Conservation (phyloP, 2,797 vertebrate genomes). For the Danio kyathit region DNA sequence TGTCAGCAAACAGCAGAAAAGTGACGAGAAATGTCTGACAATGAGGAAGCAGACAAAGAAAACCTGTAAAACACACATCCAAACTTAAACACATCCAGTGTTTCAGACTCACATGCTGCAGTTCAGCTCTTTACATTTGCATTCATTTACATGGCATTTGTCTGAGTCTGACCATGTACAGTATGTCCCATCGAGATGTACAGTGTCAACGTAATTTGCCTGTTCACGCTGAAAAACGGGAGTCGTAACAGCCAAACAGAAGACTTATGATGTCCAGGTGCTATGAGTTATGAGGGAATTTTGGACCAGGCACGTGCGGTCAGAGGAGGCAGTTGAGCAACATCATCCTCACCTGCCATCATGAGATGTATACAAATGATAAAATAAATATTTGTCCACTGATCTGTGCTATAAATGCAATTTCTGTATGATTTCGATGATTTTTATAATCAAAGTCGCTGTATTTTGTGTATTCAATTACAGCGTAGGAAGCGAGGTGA, state of each 20-base stretch:
- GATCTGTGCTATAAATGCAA: too few relatives aligned
- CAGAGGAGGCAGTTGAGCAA: too few relatives aligned
- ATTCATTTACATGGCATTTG: conserved; percentile 33
- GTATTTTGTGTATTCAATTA: too few relatives aligned
- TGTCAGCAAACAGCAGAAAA: conserved; percentile 79
- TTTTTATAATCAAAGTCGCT: too few relatives aligned
- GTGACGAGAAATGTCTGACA: conserved; percentile 77
- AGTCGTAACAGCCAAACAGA: background rate
- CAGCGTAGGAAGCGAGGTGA: too few relatives aligned
- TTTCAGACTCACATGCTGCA: conserved; percentile 22
- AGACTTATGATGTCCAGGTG: background rate
- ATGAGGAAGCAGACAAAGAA: conserved; percentile 54
- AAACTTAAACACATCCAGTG: background rate
- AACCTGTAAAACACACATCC: conserved; percentile 3
- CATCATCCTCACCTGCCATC: too few relatives aligned
- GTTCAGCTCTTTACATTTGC: conserved; percentile 24
- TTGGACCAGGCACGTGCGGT: too few relatives aligned
- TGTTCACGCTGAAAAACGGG: background rate
- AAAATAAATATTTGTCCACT: too few relatives aligned
- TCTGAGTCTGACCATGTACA: background rate
- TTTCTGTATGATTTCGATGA: too few relatives aligned
- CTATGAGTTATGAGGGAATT: background rate
- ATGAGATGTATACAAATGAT: too few relatives aligned
- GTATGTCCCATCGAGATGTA: background rate
- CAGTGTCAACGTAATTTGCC: background rate